phyloP scores from a whole-genome alignment of 2,113 vertebrate genomes.

The Chitala chitala region DNA sequence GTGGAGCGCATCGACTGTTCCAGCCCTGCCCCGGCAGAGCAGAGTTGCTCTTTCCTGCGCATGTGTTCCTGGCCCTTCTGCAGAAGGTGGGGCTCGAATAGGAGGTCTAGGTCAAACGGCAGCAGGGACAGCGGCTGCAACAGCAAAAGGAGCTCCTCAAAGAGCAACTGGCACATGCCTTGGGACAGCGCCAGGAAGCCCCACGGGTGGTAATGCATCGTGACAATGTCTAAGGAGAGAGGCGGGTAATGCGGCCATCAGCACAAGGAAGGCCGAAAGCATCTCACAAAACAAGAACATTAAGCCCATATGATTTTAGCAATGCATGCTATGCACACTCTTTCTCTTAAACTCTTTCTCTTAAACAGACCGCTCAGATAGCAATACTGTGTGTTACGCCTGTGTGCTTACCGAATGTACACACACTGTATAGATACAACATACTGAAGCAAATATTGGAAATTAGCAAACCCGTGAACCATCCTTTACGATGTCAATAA shows the following conservation, averaged over 20 bases:
- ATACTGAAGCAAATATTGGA: no score
- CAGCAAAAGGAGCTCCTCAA: constrained; percentile 86
- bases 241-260: not conserved
- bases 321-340: no score
- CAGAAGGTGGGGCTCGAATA: constrained; percentile 83
- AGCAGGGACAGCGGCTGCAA: constrained; percentile 90
- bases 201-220: constrained; percentile 80
- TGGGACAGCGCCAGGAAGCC: constrained; percentile 85
- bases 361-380: no score
- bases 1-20: constrained; percentile 81
- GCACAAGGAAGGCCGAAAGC: not conserved
- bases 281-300: not conserved
- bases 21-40: constrained; percentile 70
- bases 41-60: constrained; percentile 83
- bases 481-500: no score
- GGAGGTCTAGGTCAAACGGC: constrained; percentile 88
- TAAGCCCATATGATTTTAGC: not conserved
- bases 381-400: no score
- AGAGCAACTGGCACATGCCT: constrained; percentile 75
- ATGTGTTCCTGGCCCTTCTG: constrained; percentile 81
- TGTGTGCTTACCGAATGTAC: no score
- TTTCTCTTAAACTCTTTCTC: no score
- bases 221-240: constrained; percentile 72
- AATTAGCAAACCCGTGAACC: no score
- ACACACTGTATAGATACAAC: no score